Conservation (phyloP, 2,113 vertebrate species). For the Brienomyrus brachyistius region DNA sequence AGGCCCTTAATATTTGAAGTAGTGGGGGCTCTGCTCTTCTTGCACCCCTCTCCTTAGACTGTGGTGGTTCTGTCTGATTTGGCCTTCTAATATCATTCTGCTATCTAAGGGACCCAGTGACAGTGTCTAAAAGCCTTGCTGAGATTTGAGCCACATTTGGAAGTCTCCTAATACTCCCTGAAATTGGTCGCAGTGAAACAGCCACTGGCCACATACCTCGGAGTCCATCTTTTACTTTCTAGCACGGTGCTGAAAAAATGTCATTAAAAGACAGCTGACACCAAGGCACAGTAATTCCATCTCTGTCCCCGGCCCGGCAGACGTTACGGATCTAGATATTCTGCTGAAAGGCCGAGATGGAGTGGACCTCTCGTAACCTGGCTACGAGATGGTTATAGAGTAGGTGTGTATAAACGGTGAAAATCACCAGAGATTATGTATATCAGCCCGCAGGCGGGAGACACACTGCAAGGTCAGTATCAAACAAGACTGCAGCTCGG, state of each 20-base stretch:
- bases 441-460: not conserved
- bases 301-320: not conserved
- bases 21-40: not conserved
- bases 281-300: conserved; percentile 32
- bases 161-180: conserved; percentile 30
- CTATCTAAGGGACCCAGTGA: not conserved
- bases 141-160: not conserved
- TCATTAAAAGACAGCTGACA: conserved; percentile 45
- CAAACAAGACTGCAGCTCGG: not conserved
- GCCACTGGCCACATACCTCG: conserved; percentile 19
- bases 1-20: not conserved
- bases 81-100: not conserved
- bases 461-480: not conserved
- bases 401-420: not conserved
- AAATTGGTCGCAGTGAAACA: conserved; percentile 36
- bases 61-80: not conserved
- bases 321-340: not conserved
- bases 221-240: conserved; percentile 5
- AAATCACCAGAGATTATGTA: not conserved
- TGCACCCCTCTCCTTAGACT: not conserved
- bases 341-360: not conserved
- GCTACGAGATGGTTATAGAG: not conserved
- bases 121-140: not conserved
- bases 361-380: not conserved
- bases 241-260: conserved; percentile 38